Percentiles rank a stretch among this genome's conserved stretches.
Conservation (phyloP, 2,888 invertebrate species). For the Platycheirus albimanus region DNA sequence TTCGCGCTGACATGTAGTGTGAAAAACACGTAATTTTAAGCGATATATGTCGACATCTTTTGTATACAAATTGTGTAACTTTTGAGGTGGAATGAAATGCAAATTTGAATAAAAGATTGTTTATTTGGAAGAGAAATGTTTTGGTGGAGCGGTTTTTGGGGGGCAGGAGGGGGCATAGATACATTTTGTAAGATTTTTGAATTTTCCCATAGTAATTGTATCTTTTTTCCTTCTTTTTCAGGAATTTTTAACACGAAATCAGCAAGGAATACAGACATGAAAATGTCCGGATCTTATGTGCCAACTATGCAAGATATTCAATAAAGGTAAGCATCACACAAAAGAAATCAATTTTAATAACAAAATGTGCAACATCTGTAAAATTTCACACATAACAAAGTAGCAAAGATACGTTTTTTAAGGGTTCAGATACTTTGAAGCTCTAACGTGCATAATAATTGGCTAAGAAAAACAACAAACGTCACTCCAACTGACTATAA, state of each 20-base stretch:
- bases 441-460: too few species aligned
- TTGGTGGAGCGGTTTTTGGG: conserved; percentile 7
- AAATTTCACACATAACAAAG: too few species aligned
- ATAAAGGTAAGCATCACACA: conserved; percentile 65
- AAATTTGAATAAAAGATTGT: conserved; percentile 7
- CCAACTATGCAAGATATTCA: conserved; percentile 53
- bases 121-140: not conserved
- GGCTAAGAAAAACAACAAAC: too few species aligned
- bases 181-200: too few species aligned
- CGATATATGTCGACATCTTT: conserved; percentile 10
- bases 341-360: not conserved
- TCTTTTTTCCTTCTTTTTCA: conserved; percentile 40
- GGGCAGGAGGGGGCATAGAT: not conserved
- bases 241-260: conserved; percentile 25
- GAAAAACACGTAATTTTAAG: conserved; percentile 37
- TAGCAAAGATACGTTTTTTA: too few species aligned
- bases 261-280: conserved; percentile 47
- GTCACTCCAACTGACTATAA: too few species aligned
- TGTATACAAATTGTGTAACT: conserved; percentile 16
- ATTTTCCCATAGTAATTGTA: not conserved
- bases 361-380: not conserved
- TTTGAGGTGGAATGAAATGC: conserved; percentile 28
- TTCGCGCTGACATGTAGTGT: conserved; percentile 51
- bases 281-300: conserved; percentile 63
- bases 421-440: too few species aligned